phyloP scores from a whole-genome alignment of 2,797 vertebrate genomes.

The Chaenodraco wilsoni region DNA sequence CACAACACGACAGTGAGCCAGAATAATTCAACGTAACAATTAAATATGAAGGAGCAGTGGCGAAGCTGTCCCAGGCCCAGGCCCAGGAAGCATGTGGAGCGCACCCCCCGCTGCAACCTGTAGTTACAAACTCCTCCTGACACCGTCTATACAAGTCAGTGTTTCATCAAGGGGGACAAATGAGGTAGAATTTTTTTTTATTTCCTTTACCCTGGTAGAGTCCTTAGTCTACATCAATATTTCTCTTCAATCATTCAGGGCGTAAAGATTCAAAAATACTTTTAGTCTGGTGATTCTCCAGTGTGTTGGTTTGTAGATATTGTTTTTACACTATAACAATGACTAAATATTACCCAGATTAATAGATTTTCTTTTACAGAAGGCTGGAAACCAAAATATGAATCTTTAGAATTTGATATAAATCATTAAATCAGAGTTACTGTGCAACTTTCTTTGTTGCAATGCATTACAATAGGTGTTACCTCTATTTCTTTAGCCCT shows the following conservation, averaged over 20 bases:
- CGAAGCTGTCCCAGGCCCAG: slow-evolving; percentile 50
- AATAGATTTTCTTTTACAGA: not conserved
- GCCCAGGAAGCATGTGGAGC: slow-evolving; percentile 41
- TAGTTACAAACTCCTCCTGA: slow-evolving; percentile 70
- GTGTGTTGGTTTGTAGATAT: not conserved
- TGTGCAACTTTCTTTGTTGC: not conserved
- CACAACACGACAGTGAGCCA: slow-evolving; percentile 76
- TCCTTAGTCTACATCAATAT: not conserved
- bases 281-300: not conserved
- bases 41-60: slow-evolving; percentile 80
- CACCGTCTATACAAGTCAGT: slow-evolving; percentile 37
- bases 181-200: not conserved
- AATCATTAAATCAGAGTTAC: too few species aligned
- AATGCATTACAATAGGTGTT: too few species aligned
- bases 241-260: too few species aligned
- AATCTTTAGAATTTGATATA: not conserved
- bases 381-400: not conserved
- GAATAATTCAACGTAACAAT: slow-evolving; percentile 84
- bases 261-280: too few species aligned
- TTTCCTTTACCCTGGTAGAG: not conserved
- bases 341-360: not conserved
- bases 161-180: slow-evolving; percentile 21
- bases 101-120: slow-evolving; percentile 52
- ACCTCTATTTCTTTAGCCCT: too few species aligned
- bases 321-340: not conserved